Percentiles rank a stretch among this genome's conserved stretches.
Conservation (phyloP, 2,113 vertebrate genomes). For the Cryptoleucopteryx plumbea region DNA sequence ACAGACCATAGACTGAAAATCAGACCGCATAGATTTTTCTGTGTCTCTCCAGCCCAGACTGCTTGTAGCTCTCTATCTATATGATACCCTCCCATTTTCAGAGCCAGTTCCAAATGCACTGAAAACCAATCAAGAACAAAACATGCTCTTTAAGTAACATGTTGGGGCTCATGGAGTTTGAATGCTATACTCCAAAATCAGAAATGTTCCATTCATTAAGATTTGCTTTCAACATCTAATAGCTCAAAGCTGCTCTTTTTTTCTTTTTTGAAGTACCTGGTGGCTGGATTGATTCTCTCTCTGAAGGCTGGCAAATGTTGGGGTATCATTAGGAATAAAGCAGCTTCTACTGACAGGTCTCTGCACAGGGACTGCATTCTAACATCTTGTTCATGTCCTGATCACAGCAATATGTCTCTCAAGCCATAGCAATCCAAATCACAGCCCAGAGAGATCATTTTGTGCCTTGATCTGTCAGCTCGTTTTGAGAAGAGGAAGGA, state of each 20-base stretch:
- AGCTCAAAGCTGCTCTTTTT: neutral
- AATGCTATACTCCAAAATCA: neutral
- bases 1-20: neutral
- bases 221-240: neutral
- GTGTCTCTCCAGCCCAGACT: neutral
- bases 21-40: neutral
- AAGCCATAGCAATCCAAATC: neutral
- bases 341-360: neutral
- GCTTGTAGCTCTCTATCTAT: neutral
- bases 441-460: neutral
- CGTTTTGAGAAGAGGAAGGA: neutral
- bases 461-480: neutral
- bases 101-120: neutral
- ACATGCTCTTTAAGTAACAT: neutral
- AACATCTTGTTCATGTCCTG: neutral
- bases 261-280: neutral
- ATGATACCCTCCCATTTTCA: neutral
- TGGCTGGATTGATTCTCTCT: neutral
- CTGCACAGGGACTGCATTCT: neutral
- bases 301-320: neutral
- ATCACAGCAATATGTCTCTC: neutral
- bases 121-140: conserved; percentile 44
- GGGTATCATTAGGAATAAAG: neutral
- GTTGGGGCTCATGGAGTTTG: neutral
- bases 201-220: conserved; percentile 14